Conservation (phyloP, 2,113 vertebrate species). For the Micronycteris hirsuta region DNA sequence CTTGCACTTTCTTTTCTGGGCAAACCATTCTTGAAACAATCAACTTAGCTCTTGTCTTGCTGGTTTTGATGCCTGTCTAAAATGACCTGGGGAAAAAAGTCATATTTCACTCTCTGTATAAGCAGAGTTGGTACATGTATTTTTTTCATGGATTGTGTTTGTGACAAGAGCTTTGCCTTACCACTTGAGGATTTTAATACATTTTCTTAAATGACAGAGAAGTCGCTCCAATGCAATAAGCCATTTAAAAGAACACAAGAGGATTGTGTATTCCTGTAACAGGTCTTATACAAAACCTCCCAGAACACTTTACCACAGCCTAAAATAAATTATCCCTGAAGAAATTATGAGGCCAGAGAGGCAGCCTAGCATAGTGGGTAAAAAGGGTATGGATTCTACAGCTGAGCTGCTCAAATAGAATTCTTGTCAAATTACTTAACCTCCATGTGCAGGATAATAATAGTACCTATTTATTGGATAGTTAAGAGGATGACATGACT, state of each 20-base stretch:
- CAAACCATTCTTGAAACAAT: not conserved
- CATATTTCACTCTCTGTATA: not conserved
- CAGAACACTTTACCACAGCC: not conserved
- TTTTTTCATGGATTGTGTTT: conserved; percentile 28
- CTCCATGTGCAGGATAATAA: not conserved
- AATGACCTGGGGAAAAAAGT: conserved; percentile 30
- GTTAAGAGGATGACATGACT: not conserved
- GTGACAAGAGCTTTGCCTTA: not conserved
- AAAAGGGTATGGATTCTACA: not conserved
- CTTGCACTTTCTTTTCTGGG: not conserved
- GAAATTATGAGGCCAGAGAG: not conserved
- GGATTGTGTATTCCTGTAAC: not conserved
- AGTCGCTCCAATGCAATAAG: not conserved
- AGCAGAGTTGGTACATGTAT: not conserved
- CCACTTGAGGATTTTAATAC: conserved; percentile 10
- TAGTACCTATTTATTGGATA: not conserved
- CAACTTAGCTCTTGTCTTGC: not conserved
- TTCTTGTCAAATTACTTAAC: not conserved
- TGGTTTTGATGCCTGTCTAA: not conserved
- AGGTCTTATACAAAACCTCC: not conserved
- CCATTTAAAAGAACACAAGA: conserved; percentile 1
- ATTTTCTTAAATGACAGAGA: conserved; percentile 24
- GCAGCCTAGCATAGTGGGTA: not conserved
- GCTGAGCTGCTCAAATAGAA: not conserved
- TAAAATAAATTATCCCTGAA: conserved; percentile 32